phyloP scores from a whole-genome alignment of 2,113 vertebrate species.

The Tetrao urogallus region DNA sequence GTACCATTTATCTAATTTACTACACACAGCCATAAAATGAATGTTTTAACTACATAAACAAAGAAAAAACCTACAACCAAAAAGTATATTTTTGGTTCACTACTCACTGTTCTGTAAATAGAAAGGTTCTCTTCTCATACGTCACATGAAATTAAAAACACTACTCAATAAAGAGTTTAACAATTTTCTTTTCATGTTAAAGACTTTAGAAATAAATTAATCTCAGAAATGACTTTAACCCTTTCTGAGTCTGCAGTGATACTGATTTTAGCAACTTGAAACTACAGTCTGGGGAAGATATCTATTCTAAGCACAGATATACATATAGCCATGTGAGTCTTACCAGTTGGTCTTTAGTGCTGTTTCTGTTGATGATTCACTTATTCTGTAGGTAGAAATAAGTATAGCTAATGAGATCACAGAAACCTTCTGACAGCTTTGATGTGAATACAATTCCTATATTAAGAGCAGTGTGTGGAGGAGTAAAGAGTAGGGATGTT shows the following conservation, averaged over 20 bases:
- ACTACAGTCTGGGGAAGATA: neutral
- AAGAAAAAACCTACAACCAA: neutral
- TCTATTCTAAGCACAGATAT: conserved; percentile 1
- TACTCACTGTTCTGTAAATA: neutral
- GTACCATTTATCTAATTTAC: neutral
- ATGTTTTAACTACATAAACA: neutral
- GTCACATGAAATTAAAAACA: neutral
- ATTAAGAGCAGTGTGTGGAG: conserved; percentile 65
- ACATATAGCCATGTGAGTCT: conserved; percentile 37
- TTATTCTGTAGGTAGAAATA: conserved; percentile 69
- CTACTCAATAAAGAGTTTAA: neutral
- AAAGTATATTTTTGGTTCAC: neutral
- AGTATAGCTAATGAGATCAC: conserved; percentile 70
- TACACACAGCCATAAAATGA: neutral
- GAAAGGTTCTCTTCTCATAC: neutral
- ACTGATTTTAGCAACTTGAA: neutral
- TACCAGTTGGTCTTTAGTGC: conserved; percentile 42
- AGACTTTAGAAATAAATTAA: neutral
- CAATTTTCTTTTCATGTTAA: neutral
- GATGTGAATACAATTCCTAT: conserved; percentile 68
- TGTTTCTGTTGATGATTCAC: conserved; percentile 66
- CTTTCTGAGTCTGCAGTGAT: neutral
- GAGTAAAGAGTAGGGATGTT: conserved; percentile 51
- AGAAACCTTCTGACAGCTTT: conserved; percentile 70
- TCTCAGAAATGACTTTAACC: neutral